A percentile compares a stretch with the other conserved stretches of the same genome.
These are phyloP conservation scores for Drosophila truncata DNA, from an alignment of 1,140 invertebrate genomes.

Conservation along the genomic window DNA sequence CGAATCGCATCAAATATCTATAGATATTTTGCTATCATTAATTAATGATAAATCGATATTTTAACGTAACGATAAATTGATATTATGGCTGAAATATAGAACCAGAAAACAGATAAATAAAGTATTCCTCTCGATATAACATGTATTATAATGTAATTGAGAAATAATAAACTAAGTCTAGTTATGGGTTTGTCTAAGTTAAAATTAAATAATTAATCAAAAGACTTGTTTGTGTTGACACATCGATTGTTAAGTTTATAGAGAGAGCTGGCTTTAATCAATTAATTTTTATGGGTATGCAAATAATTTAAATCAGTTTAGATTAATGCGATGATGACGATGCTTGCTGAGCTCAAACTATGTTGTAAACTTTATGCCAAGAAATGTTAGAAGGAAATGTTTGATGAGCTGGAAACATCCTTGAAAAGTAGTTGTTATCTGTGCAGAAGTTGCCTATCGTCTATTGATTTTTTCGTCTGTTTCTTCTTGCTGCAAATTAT, in stretches of 20 bases:
- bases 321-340: background rate
- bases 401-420: conserved; percentile 48
- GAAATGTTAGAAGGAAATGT: conserved; percentile 23
- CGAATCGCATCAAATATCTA: background rate
- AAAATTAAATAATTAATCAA: background rate
- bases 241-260: background rate
- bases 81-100: background rate
- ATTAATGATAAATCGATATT: background rate
- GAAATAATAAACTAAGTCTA: background rate
- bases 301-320: background rate
- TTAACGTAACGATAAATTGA: background rate
- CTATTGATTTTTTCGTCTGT: conserved; percentile 36
- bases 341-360: conserved; percentile 8
- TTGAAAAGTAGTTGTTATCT: conserved; percentile 51
- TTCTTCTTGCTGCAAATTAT: conserved; percentile 43
- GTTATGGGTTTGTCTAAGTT: background rate
- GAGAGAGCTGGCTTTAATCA: background rate
- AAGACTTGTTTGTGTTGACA: too few relatives aligned
- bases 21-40: background rate
- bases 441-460: conserved; percentile 35
- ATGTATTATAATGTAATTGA: background rate
- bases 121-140: too few relatives aligned
- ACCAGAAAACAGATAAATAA: too few relatives aligned
- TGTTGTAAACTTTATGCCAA: conserved; percentile 31
- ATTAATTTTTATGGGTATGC: background rate